A percentile compares a stretch with the other conserved stretches of the same genome.
These are phyloP conservation scores for Drosophila bipectinata DNA, from an alignment of 1,140 invertebrate species.

Conservation along the genomic window DNA sequence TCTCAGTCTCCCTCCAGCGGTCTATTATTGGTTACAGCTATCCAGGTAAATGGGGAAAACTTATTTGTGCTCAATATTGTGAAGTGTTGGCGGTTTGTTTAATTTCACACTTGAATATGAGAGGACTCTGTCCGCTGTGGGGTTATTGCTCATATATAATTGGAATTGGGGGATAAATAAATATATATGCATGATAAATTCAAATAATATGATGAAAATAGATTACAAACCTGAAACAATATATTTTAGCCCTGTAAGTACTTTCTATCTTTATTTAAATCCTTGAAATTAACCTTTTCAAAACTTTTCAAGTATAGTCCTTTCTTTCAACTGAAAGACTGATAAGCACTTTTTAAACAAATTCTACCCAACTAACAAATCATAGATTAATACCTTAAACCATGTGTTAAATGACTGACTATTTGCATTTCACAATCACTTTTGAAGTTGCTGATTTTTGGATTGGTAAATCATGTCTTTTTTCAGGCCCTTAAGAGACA, in stretches of 20 bases:
- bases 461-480: slow-evolving; percentile 17
- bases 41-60: slow-evolving; percentile 30
- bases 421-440: background rate
- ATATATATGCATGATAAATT: no score
- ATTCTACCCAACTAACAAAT: background rate
- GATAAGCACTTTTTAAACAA: no score
- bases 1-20: slow-evolving; percentile 6
- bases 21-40: slow-evolving; percentile 32
- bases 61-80: background rate
- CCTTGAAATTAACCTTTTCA: no score
- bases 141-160: background rate
- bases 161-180: no score
- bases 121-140: background rate
- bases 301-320: no score
- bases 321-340: no score
- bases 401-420: background rate
- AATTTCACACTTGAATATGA: slow-evolving; percentile 15
- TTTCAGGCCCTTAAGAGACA: slow-evolving; percentile 8
- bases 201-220: no score
- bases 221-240: no score
- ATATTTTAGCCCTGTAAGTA: no score
- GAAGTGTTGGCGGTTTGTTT: slow-evolving; percentile 9
- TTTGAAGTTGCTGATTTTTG: slow-evolving; percentile 10
- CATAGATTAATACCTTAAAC: background rate
- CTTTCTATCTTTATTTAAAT: no score